Percentiles rank a stretch among this genome's conserved stretches.
Evolutionary conservation across 1,140 invertebrate species (phyloP).

Genomic region (Octopus sinensis): DNA sequence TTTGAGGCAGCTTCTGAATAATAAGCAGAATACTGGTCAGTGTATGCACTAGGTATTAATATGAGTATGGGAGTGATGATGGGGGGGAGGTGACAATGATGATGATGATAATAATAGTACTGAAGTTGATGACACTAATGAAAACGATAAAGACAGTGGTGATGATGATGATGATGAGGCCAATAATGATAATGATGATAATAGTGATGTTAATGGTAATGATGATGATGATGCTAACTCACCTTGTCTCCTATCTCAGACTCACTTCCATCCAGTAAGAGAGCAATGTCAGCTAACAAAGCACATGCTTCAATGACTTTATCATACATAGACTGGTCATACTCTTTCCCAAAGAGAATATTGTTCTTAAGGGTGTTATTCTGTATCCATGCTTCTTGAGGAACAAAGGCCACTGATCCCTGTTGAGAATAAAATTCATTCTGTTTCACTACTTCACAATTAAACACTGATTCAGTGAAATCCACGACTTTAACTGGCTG

Average conservation of each 20-base stretch:
- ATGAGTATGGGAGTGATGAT: no score
- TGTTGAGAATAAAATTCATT: constrained; percentile 35
- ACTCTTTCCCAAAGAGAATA: constrained; percentile 67
- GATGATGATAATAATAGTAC: no score
- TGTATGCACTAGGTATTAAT: no score
- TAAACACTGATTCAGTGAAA: no score
- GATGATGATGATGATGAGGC: no score
- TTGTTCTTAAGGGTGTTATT: constrained; percentile 78
- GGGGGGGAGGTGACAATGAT: no score
- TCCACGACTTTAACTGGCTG: no score
- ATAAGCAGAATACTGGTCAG: no score
- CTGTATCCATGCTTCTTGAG: constrained; percentile 79
- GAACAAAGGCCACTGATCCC: constrained; percentile 66
- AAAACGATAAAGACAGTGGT: no score
- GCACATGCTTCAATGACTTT: constrained; percentile 59
- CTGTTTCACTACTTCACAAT: background rate
- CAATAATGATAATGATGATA: no score
- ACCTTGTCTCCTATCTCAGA: constrained; percentile 58
- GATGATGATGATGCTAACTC: constrained; percentile 17
- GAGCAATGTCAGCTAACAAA: constrained; percentile 69
- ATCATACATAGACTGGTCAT: constrained; percentile 47
- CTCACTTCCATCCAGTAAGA: constrained; percentile 66
- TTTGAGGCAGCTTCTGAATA: no score
- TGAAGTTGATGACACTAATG: no score
- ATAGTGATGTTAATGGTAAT: background rate